Evolutionary conservation across 2,113 vertebrate genomes (phyloP), one percentile per base, ranked within the genome.

Genomic region (Serilophus lunatus): DNA sequence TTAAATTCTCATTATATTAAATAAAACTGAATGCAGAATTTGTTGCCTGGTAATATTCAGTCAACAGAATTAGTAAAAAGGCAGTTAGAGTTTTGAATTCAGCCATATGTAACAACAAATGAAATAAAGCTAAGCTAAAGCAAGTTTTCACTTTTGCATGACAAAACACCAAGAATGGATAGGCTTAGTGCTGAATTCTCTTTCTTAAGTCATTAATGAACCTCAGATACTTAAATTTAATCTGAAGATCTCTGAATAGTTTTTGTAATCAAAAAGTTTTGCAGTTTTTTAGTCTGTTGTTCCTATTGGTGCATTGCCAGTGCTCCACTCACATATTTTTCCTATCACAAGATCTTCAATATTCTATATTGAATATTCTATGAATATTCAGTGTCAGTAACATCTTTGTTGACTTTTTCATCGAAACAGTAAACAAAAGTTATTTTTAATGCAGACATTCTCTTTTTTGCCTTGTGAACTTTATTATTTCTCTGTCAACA

Each of bases 51-150:
- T 10, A 94, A 49, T 51, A 88, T 23, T 90, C 26, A 66, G 36
- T 90, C 54, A 93, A 28, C 33, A 72, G 15, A 36, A 75, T 75
- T 94, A 93, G 95, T 70, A 35, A 69, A 95, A 97, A 87, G 19
- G 6, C 35, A 90, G 53, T 74, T 80, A 57, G 23, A 66, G n/a
- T 95, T 80, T 75, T 60, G 93, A 93, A 72, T 74, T 57, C 26
- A 31, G 47, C 17, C 4, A 15, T 90, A 80, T 60, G 25, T 49
- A 63, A 75, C 40, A 95, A 47, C 47, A 50, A 19, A 17, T 87
- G 61, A 95, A 86, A 89, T 81, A 93, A 92, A 90, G 42, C 81
- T 97, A 92, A 90, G 70, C 65, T 88, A 68, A 45, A 53, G 23
- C 56, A 40, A 26, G 18, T 65, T 69, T 60, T 82, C 56, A 77